Conservation (phyloP, 2,888 invertebrate genomes). For the Heliconius charithonia region DNA sequence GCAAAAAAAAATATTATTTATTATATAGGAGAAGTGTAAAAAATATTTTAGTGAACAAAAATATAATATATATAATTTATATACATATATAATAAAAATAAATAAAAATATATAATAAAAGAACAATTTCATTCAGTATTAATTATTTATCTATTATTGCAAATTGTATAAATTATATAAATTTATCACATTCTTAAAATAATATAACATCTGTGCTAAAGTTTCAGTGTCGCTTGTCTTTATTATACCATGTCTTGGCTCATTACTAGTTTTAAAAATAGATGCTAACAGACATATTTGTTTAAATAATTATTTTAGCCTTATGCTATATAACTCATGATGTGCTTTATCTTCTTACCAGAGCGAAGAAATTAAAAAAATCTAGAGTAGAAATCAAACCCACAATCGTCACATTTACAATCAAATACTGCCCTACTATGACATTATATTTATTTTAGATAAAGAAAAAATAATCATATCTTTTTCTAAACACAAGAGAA, state of each 20-base stretch:
- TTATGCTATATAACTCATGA: background rate
- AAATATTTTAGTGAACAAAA: too few species aligned
- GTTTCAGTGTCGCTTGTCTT: conserved; percentile 19
- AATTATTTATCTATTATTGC: background rate
- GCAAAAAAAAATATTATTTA: too few species aligned
- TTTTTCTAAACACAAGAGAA: background rate
- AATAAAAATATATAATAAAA: too few species aligned
- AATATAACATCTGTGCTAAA: conserved; percentile 25
- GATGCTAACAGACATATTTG: background rate
- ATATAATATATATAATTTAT: too few species aligned
- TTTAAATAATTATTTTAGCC: background rate
- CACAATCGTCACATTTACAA: background rate
- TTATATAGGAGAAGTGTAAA: too few species aligned
- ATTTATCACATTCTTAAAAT: conserved; percentile 20
- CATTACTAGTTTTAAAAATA: conserved; percentile 14
- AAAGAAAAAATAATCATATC: background rate
- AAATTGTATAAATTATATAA: conserved; percentile 14
- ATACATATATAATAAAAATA: too few species aligned
- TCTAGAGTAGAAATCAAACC: background rate
- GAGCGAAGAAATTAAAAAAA: background rate
- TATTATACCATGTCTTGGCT: conserved; percentile 22
- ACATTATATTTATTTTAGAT: background rate
- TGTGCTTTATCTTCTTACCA: too few species aligned
- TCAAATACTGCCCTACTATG: background rate
- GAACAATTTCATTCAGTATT: background rate